phyloP scores from a whole-genome alignment of 2,113 vertebrate genomes.

The Hypomesus transpacificus region DNA sequence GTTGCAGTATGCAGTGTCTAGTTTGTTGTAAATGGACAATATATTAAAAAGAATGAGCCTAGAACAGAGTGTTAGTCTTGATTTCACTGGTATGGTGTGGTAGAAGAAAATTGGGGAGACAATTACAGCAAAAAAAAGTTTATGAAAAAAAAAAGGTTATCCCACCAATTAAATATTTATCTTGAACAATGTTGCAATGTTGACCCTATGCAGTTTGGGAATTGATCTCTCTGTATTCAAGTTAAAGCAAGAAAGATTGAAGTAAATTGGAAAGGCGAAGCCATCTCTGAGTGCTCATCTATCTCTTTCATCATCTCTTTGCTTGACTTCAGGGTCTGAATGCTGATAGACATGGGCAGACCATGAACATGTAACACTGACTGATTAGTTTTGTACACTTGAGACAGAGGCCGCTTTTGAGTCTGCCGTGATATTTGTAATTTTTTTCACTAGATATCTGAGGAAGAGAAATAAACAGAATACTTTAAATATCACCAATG shows the following conservation, averaged over 20 bases:
- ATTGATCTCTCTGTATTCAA: slow-evolving; percentile 68
- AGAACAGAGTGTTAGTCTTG: background rate
- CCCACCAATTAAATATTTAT: slow-evolving; percentile 55
- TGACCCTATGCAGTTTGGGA: slow-evolving; percentile 51
- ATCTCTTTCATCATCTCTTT: slow-evolving; percentile 59
- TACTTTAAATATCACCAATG: slow-evolving; percentile 68
- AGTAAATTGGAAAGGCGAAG: slow-evolving; percentile 54
- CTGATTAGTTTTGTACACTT: slow-evolving; percentile 63
- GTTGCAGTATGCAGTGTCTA: too few species aligned
- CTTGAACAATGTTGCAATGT: slow-evolving; percentile 57
- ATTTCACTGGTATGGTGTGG: slow-evolving; percentile 4
- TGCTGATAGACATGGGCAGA: slow-evolving; percentile 54
- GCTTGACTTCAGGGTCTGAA: slow-evolving; percentile 52
- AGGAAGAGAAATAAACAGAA: slow-evolving; percentile 68
- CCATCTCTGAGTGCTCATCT: slow-evolving; percentile 36
- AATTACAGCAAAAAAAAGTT: slow-evolving; percentile 53
- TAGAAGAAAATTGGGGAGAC: slow-evolving; percentile 45
- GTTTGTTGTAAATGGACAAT: too few species aligned
- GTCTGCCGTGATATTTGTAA: slow-evolving; percentile 62
- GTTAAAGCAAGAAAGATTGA: slow-evolving; percentile 55
- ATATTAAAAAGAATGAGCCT: background rate
- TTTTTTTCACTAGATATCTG: slow-evolving; percentile 57
- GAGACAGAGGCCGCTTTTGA: slow-evolving; percentile 58
- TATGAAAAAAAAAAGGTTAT: slow-evolving; percentile 52
- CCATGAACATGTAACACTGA: slow-evolving; percentile 53